phyloP scores from a whole-genome alignment of 2,888 invertebrate species.

The Melinaea menophilus region DNA sequence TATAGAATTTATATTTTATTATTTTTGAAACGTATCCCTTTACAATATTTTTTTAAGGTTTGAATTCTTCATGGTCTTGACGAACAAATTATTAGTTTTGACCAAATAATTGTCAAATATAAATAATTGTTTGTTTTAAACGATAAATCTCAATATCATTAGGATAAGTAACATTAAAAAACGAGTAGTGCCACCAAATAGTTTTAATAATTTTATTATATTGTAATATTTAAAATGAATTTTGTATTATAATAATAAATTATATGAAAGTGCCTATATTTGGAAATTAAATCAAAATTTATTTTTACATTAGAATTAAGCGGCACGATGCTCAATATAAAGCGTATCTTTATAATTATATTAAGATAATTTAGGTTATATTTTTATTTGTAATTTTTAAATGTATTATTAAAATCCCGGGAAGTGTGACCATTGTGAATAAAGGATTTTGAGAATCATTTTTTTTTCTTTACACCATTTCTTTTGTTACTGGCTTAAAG shows the following conservation, averaged over 20 bases:
- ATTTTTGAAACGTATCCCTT: too few species aligned
- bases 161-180: not conserved
- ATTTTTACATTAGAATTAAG: conserved; percentile 3
- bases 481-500: too few species aligned
- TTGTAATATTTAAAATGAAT: not conserved
- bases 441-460: too few species aligned
- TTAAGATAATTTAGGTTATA: not conserved
- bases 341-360: not conserved
- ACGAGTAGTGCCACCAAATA: conserved; percentile 7
- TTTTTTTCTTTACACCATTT: too few species aligned
- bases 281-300: not conserved
- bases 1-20: not conserved
- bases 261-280: conserved; percentile 5
- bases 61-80: not conserved
- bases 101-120: not conserved
- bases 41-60: not conserved
- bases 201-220: not conserved
- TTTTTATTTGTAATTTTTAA: conserved; percentile 7
- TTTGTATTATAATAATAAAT: not conserved
- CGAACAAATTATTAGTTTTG: not conserved
- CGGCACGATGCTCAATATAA: not conserved
- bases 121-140: not conserved
- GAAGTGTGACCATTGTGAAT: too few species aligned
- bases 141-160: not conserved
- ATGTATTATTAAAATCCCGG: too few species aligned